A percentile compares a stretch with the other conserved stretches of the same genome.
Conservation (phyloP, 2,113 vertebrate genomes). For the Paracanthobrama guichenoti region DNA sequence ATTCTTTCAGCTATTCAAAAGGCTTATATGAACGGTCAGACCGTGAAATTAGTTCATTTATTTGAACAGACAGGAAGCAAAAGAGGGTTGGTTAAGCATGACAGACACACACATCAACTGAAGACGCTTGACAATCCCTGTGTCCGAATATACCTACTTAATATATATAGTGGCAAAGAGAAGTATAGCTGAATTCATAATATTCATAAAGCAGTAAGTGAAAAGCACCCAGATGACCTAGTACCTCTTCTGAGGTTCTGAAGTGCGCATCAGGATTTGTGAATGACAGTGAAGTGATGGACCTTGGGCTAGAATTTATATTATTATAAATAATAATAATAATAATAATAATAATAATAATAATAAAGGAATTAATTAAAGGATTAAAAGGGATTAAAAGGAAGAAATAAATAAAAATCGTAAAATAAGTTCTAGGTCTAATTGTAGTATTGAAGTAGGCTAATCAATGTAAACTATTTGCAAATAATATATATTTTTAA, state of each 20-base stretch:
- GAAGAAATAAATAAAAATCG: too few relatives aligned
- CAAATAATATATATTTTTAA: too few relatives aligned
- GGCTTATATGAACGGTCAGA: slow-evolving; percentile 64
- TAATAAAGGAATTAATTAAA: too few relatives aligned
- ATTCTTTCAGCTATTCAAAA: slow-evolving; percentile 63
- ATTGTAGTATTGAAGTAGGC: too few relatives aligned
- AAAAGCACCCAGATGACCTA: neutral
- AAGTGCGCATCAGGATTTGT: neutral
- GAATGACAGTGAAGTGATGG: neutral
- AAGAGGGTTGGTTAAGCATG: slow-evolving; percentile 49
- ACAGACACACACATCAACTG: slow-evolving; percentile 62
- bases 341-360: too few relatives aligned
- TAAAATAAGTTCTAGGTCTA: too few relatives aligned
- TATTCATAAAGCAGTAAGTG: neutral
- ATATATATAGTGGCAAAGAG: neutral
- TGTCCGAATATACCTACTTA: neutral
- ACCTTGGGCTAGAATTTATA: too few relatives aligned
- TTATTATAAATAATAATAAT: too few relatives aligned
- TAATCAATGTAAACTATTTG: too few relatives aligned
- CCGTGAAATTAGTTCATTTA: slow-evolving; percentile 74
- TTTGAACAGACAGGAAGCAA: slow-evolving; percentile 62
- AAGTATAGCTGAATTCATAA: neutral
- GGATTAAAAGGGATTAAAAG: too few relatives aligned
- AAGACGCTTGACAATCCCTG: slow-evolving; percentile 44
- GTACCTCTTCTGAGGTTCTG: neutral